Evolutionary conservation across 2,113 vertebrate species (phyloP).

Genomic region (Apteryx owenii): DNA sequence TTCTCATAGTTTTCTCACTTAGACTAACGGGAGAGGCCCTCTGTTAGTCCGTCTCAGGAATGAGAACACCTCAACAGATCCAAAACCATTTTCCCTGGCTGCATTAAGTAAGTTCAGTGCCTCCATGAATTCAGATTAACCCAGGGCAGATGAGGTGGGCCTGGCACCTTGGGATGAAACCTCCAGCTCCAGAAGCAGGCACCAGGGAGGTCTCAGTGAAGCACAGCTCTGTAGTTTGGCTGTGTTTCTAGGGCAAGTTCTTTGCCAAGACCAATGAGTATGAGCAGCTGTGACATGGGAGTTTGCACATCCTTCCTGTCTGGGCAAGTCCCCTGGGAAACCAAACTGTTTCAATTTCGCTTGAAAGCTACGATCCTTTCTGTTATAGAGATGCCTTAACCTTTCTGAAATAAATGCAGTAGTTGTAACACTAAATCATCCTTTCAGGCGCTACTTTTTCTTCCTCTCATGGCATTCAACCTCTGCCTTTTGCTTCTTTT

Average conservation of each 20-base stretch:
- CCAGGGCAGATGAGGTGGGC: not conserved
- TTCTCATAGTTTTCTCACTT: not conserved
- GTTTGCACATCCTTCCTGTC: not conserved
- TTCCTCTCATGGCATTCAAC: not conserved
- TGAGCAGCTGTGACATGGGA: not conserved
- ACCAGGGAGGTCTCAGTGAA: not conserved
- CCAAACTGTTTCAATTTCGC: not conserved
- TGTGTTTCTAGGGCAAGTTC: not conserved
- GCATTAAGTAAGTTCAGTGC: not conserved
- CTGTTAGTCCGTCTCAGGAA: not conserved
- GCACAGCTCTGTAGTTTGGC: not conserved
- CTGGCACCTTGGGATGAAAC: not conserved
- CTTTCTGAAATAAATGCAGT: not conserved
- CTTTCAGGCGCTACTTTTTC: not conserved
- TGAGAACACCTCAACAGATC: not conserved
- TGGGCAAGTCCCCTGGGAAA: not conserved
- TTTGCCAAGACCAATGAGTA: not conserved
- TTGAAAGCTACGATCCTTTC: not conserved
- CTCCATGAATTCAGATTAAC: not conserved
- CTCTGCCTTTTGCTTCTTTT: constrained; percentile 35
- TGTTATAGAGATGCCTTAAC: not conserved
- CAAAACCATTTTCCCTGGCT: not conserved
- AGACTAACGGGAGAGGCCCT: not conserved
- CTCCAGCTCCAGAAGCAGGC: not conserved
- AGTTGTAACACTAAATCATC: not conserved